Evolutionary conservation across 2,888 invertebrate species (phyloP), one percentile per base, ranked within the genome.

Genomic region (Mythimna albipuncta): DNA sequence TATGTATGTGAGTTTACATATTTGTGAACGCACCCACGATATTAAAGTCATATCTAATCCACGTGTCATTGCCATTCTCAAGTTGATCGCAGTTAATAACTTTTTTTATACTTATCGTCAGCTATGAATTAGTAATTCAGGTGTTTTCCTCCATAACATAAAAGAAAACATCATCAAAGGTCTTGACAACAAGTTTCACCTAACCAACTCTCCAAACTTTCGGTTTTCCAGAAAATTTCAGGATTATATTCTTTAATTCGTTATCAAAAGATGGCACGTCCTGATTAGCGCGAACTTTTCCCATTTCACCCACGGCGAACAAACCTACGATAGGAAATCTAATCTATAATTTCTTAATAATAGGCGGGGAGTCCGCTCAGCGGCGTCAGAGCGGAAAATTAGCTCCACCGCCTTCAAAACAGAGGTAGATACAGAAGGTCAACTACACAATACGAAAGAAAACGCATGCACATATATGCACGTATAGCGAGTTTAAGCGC

Each of bases 261-360:
- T 77, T 84, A 85, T 79, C 78, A 69, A 74, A 82, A 83, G 86
- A 85, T 83, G 77, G 79, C 83, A 85, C 81, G 81, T 79, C 74
- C 77, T 85, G 86, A 85, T 85, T 85, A 84, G 85, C 54, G 64
- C 64, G 35, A 85, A 85, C 81, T 85, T 85, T 85, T 83, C 83
- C 83, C 86, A 85, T 85, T 85, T 84, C 69, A 79, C 72, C 76
- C 82, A 68, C 84, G 58, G 41, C 72, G 77, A 82, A 74, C 84
- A 79, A 77, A 81, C 71, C 78, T 83, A 79, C 77, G 77, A 85
- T 78, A 84, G 83, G 74, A 65, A 81, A 83, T 84, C 86, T 84
- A 85, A 85, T 85, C 86, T 85, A 84, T 84, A 85, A 85, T 85
- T 84, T 83, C 83, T 84, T 83, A 79, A 85, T 85, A 85, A 84